Base-by-base conservation (phyloP, 2,888 invertebrate genomes). In the Conistra vaccinii region DNA sequence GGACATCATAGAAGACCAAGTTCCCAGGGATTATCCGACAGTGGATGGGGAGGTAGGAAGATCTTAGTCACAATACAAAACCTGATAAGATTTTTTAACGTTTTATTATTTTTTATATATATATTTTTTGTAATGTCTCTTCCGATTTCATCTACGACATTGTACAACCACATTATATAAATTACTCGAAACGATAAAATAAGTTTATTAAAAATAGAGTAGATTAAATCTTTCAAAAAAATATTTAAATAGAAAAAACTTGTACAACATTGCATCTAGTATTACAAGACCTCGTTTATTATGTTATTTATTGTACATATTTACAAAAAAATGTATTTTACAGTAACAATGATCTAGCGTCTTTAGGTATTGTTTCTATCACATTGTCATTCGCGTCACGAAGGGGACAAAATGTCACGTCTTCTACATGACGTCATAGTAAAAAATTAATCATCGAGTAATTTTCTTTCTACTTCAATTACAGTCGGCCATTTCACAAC, bases 301-400 rank as follows among this genome's bases (percentile, higher is more conserved):
- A 87, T 91, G 92, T 95, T 94, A 94, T 92, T 88, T 95, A 96
- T 95, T 94, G 95, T 96, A 96, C 96, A 96, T 96, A 96, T 96
- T 95, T 96, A 96, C 96, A 96, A 86, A 86, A 76, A 92, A 94
- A 93, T 93, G 95, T 95, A 95, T 93, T 94, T 94, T 95, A 96
- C 96, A 96, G 94, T 95, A 95, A 96, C 96, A 96, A 96, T 95
- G 96, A 95, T 95, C 95, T 96, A 96, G 95, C 96, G 92, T 96
- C 95, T 95, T 94, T 95, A 96, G 95, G 95, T 96, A 96, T 95
- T 95, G 91, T 94, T 92, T 96, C 94, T 96, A 96, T 96, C 96
- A 96, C 96, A 96, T 95, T 95, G 94, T 92, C 90, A 92, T 85
- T 78, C 81, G 78, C 84, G 87, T 80, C 89, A 84, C 87, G 69